A percentile compares a stretch with the other conserved stretches of the same genome.
phyloP scores from a whole-genome alignment of 2,113 vertebrate species.

The human region GRCh38 chr11:28079001-28079500 shows the following conservation, averaged over 20 bases:
- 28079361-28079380: background rate
- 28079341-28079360: background rate
- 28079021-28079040: slow-evolving; percentile 14
- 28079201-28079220: background rate
- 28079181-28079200: background rate
- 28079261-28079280: background rate
- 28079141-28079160: background rate
- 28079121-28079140: background rate
- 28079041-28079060: background rate
- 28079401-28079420: background rate
- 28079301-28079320: background rate
- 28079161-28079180: background rate
- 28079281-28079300: background rate
- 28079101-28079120: background rate
- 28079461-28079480: background rate
- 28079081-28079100: slow-evolving; percentile 4
- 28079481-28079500: background rate
- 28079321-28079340: slow-evolving; percentile 34
- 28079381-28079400: background rate
- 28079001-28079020: background rate
- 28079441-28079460: background rate
- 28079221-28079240: background rate
- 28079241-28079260: background rate
- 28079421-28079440: background rate
- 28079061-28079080: slow-evolving; percentile 25